These are phyloP conservation scores for Xylocopa sonorina DNA, from an alignment of 1,140 invertebrate species.

Conservation along the genomic window DNA sequence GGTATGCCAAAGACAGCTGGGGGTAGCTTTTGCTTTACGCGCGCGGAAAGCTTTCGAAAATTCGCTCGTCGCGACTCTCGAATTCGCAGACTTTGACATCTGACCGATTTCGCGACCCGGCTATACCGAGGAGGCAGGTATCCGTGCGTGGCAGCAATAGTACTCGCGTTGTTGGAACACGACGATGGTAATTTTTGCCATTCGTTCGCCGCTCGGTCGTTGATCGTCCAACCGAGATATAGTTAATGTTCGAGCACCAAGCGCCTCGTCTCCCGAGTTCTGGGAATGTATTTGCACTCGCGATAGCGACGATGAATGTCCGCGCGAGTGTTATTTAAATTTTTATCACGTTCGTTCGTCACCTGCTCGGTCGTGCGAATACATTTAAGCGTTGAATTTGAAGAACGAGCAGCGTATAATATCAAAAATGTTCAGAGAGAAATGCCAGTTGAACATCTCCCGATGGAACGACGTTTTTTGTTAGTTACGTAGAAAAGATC, in stretches of 20 bases:
- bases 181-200: conserved; percentile 16
- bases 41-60: too few relatives aligned
- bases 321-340: conserved; percentile 26
- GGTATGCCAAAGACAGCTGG: too few relatives aligned
- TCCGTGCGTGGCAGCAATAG: background rate
- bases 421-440: background rate
- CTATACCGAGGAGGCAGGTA: too few relatives aligned
- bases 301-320: conserved; percentile 36
- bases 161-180: background rate
- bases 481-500: too few relatives aligned
- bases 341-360: conserved; percentile 30
- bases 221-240: conserved; percentile 21
- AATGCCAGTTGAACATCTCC: too few relatives aligned
- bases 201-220: background rate
- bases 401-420: background rate
- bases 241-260: conserved; percentile 19
- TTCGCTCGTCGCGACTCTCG: too few relatives aligned
- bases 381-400: background rate
- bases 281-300: conserved; percentile 15
- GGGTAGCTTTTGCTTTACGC: too few relatives aligned
- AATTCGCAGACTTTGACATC: too few relatives aligned
- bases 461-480: too few relatives aligned
- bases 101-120: too few relatives aligned
- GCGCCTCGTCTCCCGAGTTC: conserved; percentile 2
- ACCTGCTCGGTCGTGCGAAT: background rate